Conservation (phyloP, 2,797 vertebrate species). For the Gymnocypris eckloni region DNA sequence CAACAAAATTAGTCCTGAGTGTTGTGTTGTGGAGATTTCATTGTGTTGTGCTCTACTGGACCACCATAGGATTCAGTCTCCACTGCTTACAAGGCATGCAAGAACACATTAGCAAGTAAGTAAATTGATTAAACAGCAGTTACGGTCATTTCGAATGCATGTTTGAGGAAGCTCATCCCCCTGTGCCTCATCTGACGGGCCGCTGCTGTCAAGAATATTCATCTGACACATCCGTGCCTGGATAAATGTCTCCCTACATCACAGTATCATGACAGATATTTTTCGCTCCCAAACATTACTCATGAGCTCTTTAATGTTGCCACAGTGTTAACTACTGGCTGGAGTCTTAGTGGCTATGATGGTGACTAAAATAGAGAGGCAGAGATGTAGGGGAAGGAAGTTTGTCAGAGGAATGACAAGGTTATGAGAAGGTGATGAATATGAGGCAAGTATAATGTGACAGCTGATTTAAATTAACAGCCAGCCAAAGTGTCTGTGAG, state of each 20-base stretch:
- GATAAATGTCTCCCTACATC: conserved; percentile 63
- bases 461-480: conserved; percentile 60
- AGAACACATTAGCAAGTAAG: neutral
- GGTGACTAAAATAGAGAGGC: conserved; percentile 44
- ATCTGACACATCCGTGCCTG: conserved; percentile 58
- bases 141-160: neutral
- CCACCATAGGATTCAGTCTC: neutral
- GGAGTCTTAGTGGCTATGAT: conserved; percentile 36
- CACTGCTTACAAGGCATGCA: neutral
- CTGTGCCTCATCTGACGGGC: neutral
- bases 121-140: neutral
- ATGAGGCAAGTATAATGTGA: conserved; percentile 53
- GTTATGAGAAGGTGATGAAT: conserved; percentile 69
- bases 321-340: conserved; percentile 43
- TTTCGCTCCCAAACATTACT: conserved; percentile 23
- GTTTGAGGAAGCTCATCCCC: neutral
- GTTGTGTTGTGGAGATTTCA: no score
- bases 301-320: conserved; percentile 28
- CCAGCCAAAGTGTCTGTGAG: conserved; percentile 54
- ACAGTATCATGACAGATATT: conserved; percentile 25
- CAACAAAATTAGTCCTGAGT: no score
- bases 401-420: conserved; percentile 64
- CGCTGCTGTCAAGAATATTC: conserved; percentile 56
- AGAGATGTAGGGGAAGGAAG: conserved; percentile 40
- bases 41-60: no score